Evolutionary conservation across 2,797 vertebrate species (phyloP).

Genomic region (Danio choprae): DNA sequence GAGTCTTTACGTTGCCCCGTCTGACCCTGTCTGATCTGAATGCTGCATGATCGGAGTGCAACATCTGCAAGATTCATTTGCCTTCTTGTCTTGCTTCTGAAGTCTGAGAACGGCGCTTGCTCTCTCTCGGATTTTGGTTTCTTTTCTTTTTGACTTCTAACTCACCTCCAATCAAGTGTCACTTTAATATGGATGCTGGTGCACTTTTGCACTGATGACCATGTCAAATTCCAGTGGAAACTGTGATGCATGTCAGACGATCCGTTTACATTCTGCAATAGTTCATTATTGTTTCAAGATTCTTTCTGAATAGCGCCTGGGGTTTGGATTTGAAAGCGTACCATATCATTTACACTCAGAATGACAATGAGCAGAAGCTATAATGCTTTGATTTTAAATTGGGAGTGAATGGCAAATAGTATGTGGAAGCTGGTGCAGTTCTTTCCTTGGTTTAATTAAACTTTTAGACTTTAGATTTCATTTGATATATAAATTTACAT

Average conservation of each 20-base stretch:
- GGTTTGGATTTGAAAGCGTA: slow-evolving; percentile 7
- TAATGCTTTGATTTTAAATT: slow-evolving; percentile 25
- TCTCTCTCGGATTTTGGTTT: not conserved
- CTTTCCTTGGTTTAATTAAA: not conserved
- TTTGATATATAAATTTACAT: no score
- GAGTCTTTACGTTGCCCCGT: not conserved
- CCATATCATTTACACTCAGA: slow-evolving; percentile 21
- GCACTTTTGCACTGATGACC: slow-evolving; percentile 6
- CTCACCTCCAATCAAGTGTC: not conserved
- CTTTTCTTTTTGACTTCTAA: not conserved
- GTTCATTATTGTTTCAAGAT: slow-evolving; percentile 29
- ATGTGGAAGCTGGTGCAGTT: not conserved
- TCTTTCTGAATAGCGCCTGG: slow-evolving; percentile 2
- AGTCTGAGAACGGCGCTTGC: not conserved
- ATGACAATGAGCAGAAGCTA: slow-evolving; percentile 11
- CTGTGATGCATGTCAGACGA: not conserved
- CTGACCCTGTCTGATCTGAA: slow-evolving; percentile 27
- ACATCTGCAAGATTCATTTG: slow-evolving; percentile 35
- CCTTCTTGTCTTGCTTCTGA: slow-evolving; percentile 18
- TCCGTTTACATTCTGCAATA: not conserved
- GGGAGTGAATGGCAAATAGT: not conserved
- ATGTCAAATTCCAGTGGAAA: slow-evolving; percentile 15
- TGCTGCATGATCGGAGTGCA: not conserved
- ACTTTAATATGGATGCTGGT: not conserved
- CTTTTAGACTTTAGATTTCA: no score